Evolutionary conservation across 2,797 vertebrate genomes (phyloP), one percentile per base, ranked within the genome.

Genomic region (Austrolebias charrua): DNA sequence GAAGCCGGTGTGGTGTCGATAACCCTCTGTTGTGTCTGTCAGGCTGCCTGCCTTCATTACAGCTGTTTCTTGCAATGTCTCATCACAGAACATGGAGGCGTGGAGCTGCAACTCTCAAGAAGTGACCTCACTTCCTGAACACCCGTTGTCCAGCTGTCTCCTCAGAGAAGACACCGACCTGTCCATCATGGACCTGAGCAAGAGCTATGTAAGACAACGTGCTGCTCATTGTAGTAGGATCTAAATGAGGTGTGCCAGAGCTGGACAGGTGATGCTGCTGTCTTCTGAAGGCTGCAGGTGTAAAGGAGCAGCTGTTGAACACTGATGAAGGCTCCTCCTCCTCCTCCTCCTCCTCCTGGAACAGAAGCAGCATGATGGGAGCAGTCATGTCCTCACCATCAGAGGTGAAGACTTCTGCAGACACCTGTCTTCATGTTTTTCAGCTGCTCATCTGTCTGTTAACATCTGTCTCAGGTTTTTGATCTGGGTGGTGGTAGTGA

Each of bases 301-400:
- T 72, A 48, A 69, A 24, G 66, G 63, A 75, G 45, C 62, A 57
- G 67, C 31, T 63, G 57, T n/a, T 51, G n/a, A 48, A 5, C 11
- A 4, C 6, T 4, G 60, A 65, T 10, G 69, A 49, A 4, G 50
- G 8, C 3, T 28, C 47, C 14, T 57, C 5, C 31, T 33, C 4
- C 31, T 31, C 55, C 19, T 35, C 38, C 2, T 31, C 47, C 3
- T 59, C 47, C 3, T 59, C 45, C 6, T 89, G 90, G 51, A 82
- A 88, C 33, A 92, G 86, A 69, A 88, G 80, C 3, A 91, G 80
- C 3, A 91, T 90, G 0, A 86, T 91, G 70, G 95, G 91, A 88
- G 85, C 86, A 66, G 90, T 93, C 6, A 58, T 1, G 5, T 95
- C 94, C 87, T 96, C 95, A 55, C 94, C 95, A 33, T 95, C 94